Percentiles rank a stretch among this genome's conserved stretches.
phyloP scores from a whole-genome alignment of 2,113 vertebrate species.

The Pelobates fuscus region DNA sequence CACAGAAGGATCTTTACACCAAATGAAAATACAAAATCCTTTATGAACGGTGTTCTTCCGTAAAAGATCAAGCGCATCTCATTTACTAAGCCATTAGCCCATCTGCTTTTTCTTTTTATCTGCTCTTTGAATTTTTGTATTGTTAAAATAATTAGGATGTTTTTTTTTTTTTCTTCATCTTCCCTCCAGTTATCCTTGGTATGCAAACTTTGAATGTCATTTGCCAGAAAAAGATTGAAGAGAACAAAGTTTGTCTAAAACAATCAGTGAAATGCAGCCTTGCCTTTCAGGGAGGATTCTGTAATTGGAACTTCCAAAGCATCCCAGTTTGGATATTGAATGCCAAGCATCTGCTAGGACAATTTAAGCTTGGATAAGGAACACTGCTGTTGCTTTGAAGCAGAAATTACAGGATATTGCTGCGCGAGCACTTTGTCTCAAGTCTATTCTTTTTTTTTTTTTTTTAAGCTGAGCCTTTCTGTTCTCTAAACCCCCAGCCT shows the following conservation, averaged over 20 bases:
- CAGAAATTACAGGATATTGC: slow-evolving; percentile 46
- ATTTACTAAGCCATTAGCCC: slow-evolving; percentile 3
- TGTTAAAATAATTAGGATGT: background rate
- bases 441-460: slow-evolving; percentile 1
- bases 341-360: slow-evolving; percentile 1
- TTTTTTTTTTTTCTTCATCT: background rate
- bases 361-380: background rate
- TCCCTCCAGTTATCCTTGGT: background rate
- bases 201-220: background rate
- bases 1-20: background rate
- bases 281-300: slow-evolving; percentile 8
- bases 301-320: slow-evolving; percentile 24
- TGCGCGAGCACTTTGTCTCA: slow-evolving; percentile 50
- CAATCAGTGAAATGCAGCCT: background rate
- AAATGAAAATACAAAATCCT: slow-evolving; percentile 6
- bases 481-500: slow-evolving; percentile 14
- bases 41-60: background rate
- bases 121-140: background rate
- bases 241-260: background rate
- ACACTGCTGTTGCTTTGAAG: slow-evolving; percentile 24
- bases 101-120: background rate
- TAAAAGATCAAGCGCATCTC: background rate
- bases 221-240: background rate
- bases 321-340: slow-evolving; percentile 28
- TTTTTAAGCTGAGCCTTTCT: slow-evolving; percentile 36